Evolutionary conservation across 2,797 vertebrate species (phyloP).

Genomic region (Mormyrus proboscirostris): DNA sequence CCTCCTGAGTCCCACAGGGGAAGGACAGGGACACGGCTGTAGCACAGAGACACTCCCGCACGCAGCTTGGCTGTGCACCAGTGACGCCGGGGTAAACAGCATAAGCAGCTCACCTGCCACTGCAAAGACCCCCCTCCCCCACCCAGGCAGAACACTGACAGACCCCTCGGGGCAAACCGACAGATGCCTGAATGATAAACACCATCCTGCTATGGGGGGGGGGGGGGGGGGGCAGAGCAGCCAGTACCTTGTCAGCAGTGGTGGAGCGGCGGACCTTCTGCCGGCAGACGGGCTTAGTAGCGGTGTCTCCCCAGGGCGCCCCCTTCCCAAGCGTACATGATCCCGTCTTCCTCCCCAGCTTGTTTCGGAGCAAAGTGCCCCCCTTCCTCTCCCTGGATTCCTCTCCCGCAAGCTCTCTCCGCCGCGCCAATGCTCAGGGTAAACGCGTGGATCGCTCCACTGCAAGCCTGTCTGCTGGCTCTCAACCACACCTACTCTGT

Average conservation of each 20-base stretch:
- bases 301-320: not conserved
- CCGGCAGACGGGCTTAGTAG: not conserved
- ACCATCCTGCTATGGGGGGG: not conserved
- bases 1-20: not conserved
- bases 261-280: not conserved
- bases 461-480: conserved; percentile 1
- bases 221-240: not conserved
- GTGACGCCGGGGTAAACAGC: not conserved
- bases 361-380: not conserved
- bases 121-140: not conserved
- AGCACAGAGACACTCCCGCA: not conserved
- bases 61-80: not conserved
- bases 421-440: not conserved
- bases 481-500: not conserved
- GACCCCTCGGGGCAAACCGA: not conserved
- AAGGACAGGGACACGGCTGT: not conserved
- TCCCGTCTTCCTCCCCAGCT: not conserved
- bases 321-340: not conserved
- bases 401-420: not conserved
- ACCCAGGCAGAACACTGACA: not conserved
- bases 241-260: not conserved
- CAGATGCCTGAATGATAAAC: not conserved
- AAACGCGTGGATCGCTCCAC: conserved; percentile 14
- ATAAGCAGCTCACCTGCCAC: not conserved
- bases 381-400: not conserved